Evolutionary conservation across 1,140 invertebrate species (phyloP), one percentile per base, ranked within the genome.

Genomic region (Liolophura sinensis): DNA sequence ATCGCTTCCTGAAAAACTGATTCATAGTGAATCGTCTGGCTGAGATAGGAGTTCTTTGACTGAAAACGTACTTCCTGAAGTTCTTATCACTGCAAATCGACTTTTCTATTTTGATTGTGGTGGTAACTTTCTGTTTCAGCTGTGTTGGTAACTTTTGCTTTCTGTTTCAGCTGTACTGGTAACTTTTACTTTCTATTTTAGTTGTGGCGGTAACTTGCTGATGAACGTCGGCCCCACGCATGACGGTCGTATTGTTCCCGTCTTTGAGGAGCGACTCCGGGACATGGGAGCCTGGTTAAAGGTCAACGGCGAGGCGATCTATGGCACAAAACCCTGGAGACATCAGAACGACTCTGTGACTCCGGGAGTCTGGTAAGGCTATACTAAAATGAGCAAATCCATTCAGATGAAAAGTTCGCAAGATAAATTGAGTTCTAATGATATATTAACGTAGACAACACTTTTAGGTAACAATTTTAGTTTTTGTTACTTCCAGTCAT

Each of bases 201-300:
- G 92, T 67, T 94, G 92, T 78, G 93, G 93, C 82, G 93, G 93
- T 31, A 97, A 97, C 84, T 85, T 93, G 12, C 79, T 96, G 12
- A 89, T 97, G 73, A 97, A 97, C 79, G 87, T 97, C 67, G 94
- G 95, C 0, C 95, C 95, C 15, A 94, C 94, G 0, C 92, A 91
- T 76, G 92, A 95, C 72, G 95, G 96, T 3, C 90, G 88, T 7
- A 96, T 98, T 60, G 77, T 87, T 12, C 92, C 93, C 9, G 92
- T 98, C 76, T 96, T 93, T 81, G 90, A 97, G 86, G 94, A 97
- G 78, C 87, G 95, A 64, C 85, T 98, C 0, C 78, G 87, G 6
- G 79, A 88, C 69, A 56, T 88, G 24, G 90, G 91, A 47, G 67
- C 78, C 18, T 97, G 94, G 93, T 81, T 98, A 9, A 74, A 85